Evolutionary conservation across 2,113 vertebrate genomes (phyloP), one percentile per base, ranked within the genome.

Genomic region (Ochotona princeps): DNA sequence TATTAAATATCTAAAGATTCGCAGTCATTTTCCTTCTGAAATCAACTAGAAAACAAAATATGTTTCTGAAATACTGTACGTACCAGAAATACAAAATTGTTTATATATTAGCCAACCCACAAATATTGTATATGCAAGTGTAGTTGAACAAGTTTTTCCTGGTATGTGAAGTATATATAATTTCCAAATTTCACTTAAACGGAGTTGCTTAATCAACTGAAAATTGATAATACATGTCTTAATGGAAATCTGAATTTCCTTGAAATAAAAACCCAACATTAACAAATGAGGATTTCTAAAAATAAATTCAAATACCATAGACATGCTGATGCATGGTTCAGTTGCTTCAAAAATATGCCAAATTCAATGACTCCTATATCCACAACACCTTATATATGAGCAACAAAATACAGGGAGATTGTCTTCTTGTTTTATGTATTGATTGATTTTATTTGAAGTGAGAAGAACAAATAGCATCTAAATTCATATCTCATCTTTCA

Each of bases 401-500:
- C 35, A 92, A 28, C 35, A 83, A 90, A 80, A 91, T 35, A 73
- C 11, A 82, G 38, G 78, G 10, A 80, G 8, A 76, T 78, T 60
- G 5, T 57, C 47, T n/a, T 90, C 28, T 88, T 82, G n/a, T 86
- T 83, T 81, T 57, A 51, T 75, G 65, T 61, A 54, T 70, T 85
- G 8, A 85, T 69, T 72, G 23, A 10, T 94, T 92, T 81, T 72
- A 86, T 38, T 72, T 91, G 3, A 84, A 81, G 3, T 76, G 69
- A 76, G 23, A 83, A 92, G 20, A 80, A 87, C 76, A 25, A 93
- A 79, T 86, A 72, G 0, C 2, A 69, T 44, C 23, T 74, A 65
- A 74, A 75, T 95, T 80, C 25, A 81, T 81, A 72, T 60, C 32
- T 10, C 13, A 30, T 75, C 25, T 74, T 94, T 90, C 10, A 72